Evolutionary conservation across 2,113 vertebrate species (phyloP).

Genomic region (Thymallus thymallus): DNA sequence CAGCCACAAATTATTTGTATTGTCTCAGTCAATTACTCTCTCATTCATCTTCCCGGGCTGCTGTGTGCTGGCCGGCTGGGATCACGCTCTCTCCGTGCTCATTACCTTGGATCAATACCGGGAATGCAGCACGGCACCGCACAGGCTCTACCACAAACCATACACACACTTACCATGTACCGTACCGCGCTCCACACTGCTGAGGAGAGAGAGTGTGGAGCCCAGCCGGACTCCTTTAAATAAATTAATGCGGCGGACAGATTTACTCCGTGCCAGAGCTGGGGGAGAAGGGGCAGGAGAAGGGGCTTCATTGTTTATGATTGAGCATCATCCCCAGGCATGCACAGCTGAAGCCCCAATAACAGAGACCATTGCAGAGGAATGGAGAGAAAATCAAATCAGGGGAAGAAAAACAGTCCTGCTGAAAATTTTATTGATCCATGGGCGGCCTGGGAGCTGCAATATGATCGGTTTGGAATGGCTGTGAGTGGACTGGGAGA

Average conservation of each 20-base stretch:
- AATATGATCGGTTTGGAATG: not conserved
- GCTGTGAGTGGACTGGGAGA: not conserved
- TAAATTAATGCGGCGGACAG: constrained; percentile 14
- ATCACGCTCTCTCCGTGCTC: constrained; percentile 28
- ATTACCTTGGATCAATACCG: constrained; percentile 59
- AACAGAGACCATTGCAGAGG: constrained; percentile 14
- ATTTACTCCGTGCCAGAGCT: constrained; percentile 23
- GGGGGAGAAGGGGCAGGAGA: constrained; percentile 22
- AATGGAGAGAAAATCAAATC: not conserved
- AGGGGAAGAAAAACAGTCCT: not conserved
- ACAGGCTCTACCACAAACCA: constrained; percentile 8
- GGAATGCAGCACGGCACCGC: not conserved
- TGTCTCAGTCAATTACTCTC: constrained; percentile 67
- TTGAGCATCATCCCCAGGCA: constrained; percentile 28
- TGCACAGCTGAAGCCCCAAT: not conserved
- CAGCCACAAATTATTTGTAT: constrained; percentile 69
- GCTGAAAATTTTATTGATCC: not conserved
- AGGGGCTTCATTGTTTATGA: constrained; percentile 46
- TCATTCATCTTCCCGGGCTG: constrained; percentile 44
- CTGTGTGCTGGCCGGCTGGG: constrained; percentile 7
- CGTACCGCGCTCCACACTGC: not conserved
- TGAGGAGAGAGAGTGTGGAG: not conserved
- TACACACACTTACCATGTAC: not conserved
- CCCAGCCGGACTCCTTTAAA: constrained; percentile 20
- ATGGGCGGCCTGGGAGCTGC: not conserved